Evolutionary conservation across 1,140 invertebrate genomes (phyloP).

Genomic region (Aphis craccivora): DNA sequence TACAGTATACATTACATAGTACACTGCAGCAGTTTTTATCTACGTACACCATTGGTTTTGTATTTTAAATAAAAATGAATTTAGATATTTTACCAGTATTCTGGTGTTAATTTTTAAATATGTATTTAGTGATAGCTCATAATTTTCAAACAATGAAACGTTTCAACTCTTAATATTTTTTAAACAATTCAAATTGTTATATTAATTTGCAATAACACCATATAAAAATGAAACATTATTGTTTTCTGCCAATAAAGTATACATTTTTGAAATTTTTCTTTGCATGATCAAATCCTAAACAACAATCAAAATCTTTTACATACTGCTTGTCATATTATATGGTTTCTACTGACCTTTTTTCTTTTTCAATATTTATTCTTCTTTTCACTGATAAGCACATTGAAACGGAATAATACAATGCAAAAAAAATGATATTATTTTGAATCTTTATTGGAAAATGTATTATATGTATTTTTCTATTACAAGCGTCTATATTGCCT

Average conservation of each 20-base stretch:
- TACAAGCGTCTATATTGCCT: too few species aligned
- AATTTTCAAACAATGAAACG: neutral
- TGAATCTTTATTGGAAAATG: too few species aligned
- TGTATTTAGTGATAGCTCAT: neutral
- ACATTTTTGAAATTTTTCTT: neutral
- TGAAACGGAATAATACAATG: too few species aligned
- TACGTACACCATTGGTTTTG: neutral
- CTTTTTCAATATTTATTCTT: neutral
- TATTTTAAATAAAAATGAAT: neutral
- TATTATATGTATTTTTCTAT: too few species aligned
- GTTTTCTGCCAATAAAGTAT: neutral
- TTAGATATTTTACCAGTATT: neutral
- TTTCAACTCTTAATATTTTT: neutral
- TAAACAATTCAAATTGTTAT: neutral
- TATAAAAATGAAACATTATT: neutral
- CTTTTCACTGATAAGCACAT: neutral
- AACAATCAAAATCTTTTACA: neutral
- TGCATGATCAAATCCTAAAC: neutral
- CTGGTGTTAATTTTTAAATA: neutral
- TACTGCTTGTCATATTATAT: neutral
- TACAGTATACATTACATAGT: too few species aligned
- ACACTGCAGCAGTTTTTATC: neutral
- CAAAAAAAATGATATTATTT: too few species aligned
- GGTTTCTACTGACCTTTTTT: neutral
- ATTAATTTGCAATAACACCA: neutral